phyloP scores from a whole-genome alignment of 2,888 invertebrate genomes.

The Eumerus sabulonum region DNA sequence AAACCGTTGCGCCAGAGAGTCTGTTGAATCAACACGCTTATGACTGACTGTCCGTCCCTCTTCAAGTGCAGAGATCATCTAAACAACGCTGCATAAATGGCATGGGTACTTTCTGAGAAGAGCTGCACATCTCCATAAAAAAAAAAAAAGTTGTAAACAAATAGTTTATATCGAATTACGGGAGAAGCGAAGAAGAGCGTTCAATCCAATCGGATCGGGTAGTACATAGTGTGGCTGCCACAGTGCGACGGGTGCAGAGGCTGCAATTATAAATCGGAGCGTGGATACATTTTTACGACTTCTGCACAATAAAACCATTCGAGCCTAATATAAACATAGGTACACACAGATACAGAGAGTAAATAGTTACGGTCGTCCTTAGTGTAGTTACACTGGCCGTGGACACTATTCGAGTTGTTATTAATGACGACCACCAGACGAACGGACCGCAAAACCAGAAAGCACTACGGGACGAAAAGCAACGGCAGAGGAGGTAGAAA shows the following conservation, averaged over 20 bases:
- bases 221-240: neutral
- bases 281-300: constrained; percentile 66
- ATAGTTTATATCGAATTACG: constrained; percentile 67
- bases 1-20: constrained; percentile 57
- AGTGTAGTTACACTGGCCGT: constrained; percentile 27
- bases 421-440: constrained; percentile 63
- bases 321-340: constrained; percentile 64
- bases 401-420: constrained; percentile 70
- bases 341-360: constrained; percentile 45
- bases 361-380: too few species aligned
- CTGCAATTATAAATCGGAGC: constrained; percentile 67
- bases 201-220: constrained; percentile 23
- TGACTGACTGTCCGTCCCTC: constrained; percentile 44
- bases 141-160: constrained; percentile 64
- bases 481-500: constrained; percentile 10
- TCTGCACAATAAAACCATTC: constrained; percentile 58
- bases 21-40: constrained; percentile 62
- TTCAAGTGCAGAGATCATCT: constrained; percentile 24
- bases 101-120: constrained; percentile 52
- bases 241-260: constrained; percentile 19
- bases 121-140: constrained; percentile 41
- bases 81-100: too few species aligned
- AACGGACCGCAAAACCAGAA: constrained; percentile 40
- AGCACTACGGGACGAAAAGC: neutral
- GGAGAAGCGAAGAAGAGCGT: constrained; percentile 41